Base-by-base conservation (phyloP, 2,113 vertebrate genomes). In the Petrocephalus zakoni region DNA sequence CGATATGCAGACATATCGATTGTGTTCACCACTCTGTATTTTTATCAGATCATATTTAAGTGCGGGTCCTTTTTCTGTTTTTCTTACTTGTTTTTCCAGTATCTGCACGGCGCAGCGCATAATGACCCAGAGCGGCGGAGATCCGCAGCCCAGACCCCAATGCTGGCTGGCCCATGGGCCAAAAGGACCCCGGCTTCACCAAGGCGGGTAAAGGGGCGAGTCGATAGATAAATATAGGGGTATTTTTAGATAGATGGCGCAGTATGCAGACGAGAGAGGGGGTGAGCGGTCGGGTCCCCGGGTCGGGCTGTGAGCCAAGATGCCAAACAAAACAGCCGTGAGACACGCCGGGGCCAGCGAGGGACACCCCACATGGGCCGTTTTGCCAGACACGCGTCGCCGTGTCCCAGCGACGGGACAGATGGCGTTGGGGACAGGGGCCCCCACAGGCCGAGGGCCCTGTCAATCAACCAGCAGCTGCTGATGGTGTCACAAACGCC, bases 401-500 rank as follows among this genome's bases (percentile, higher is more conserved):
- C 11, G 17, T 37, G 86, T 46, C 86, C 34, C 25, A 34, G 55
- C 58, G 56, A 87, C 22, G 86, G 37, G 86, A 64, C 86, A 87
- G 86, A 87, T 87, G 86, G 86, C 51, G 21, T 34, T 61, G 37
- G 56, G 42, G 86, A 42, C 37, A 19, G 34, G 34, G 37, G 34
- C 6, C 85, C 9, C 85, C 2, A 19, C 37, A 29, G 85, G 53
- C 85, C 37, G 29, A 34, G 10, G 1, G 19, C 21, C 34, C 86
- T 47, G 86, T 61, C 86, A 61, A 58, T 61, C 86, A 61, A n/a
- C 86, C 37, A n/a, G 86, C 86, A 37, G 55, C 55, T 87, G 86
- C 56, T 21, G 86, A 29, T 34, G 86, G 10, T 42, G 15, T 9
- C 56, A n/a, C 34, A 61, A 56, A 56, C 55, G 4, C 1, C 8